phyloP scores from a whole-genome alignment of 2,797 vertebrate genomes.

The Sebastiscus albofasciatus region DNA sequence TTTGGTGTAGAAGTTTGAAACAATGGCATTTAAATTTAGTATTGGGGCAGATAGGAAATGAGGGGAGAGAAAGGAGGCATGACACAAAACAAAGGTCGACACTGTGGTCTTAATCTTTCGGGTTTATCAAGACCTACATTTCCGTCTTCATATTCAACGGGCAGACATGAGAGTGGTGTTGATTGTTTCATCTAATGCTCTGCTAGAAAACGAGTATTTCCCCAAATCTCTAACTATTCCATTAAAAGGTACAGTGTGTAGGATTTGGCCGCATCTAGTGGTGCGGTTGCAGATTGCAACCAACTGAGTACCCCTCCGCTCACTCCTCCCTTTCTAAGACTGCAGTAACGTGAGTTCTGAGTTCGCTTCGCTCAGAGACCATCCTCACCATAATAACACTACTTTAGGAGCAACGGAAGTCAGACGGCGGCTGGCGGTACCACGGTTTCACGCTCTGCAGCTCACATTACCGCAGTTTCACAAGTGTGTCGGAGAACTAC shows the following conservation, averaged over 20 bases:
- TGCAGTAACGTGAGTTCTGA: too few relatives aligned
- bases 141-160: not conserved
- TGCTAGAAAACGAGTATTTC: not conserved
- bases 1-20: not conserved
- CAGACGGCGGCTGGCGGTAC: too few relatives aligned
- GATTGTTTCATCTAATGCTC: not conserved
- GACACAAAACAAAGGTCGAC: not conserved
- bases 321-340: too few relatives aligned
- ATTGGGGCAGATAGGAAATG: not conserved
- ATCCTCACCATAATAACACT: too few relatives aligned
- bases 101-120: not conserved
- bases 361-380: too few relatives aligned
- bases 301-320: too few relatives aligned
- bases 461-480: rapidly evolving
- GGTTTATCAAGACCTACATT: not conserved
- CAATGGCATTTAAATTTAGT: not conserved
- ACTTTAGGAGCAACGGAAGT: too few relatives aligned
- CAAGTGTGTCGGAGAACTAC: too few relatives aligned
- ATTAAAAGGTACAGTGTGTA: not conserved
- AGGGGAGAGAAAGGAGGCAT: not conserved
- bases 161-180: not conserved
- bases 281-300: too few relatives aligned
- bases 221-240: not conserved
- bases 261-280: too few relatives aligned
- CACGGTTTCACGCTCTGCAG: too few relatives aligned